A percentile compares a stretch with the other conserved stretches of the same genome.
Evolutionary conservation across 2,888 invertebrate genomes (phyloP).

Genomic region (Herminia tarsipennalis): DNA sequence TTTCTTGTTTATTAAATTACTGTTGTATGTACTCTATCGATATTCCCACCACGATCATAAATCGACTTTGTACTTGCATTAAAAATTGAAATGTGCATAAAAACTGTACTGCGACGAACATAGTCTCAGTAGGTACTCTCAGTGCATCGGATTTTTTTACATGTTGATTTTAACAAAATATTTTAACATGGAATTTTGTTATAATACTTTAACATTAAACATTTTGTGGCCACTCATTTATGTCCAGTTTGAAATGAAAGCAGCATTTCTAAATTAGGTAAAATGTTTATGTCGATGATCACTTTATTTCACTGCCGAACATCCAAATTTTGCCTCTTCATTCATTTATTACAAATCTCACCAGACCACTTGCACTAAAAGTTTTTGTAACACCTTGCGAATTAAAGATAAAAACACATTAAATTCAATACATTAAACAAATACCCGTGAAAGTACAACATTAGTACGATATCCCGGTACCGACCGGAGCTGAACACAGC

Average conservation of each 20-base stretch:
- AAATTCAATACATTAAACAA: slow-evolving; percentile 12
- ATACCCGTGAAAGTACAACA: slow-evolving; percentile 13
- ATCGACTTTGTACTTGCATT: slow-evolving; percentile 44
- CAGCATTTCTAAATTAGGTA: too few relatives aligned
- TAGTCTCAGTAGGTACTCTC: slow-evolving; percentile 8
- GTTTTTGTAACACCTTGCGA: slow-evolving; percentile 10
- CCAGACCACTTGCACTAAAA: slow-evolving; percentile 2
- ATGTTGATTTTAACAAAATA: slow-evolving; percentile 8
- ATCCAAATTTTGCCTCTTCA: not conserved
- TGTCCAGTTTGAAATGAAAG: too few relatives aligned
- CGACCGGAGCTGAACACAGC: slow-evolving; percentile 20
- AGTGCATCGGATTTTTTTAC: slow-evolving; percentile 11
- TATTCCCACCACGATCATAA: slow-evolving; percentile 47
- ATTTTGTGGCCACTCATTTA: too few relatives aligned
- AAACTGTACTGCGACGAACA: slow-evolving; percentile 22
- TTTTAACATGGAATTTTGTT: not conserved
- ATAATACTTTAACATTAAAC: too few relatives aligned
- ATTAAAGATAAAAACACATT: slow-evolving; percentile 13
- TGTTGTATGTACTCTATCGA: slow-evolving; percentile 47
- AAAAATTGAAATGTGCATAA: slow-evolving; percentile 35
- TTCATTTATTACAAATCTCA: not conserved
- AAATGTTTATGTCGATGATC: too few relatives aligned
- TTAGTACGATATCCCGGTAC: slow-evolving; percentile 20
- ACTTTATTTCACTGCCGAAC: too few relatives aligned
- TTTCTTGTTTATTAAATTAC: slow-evolving; percentile 63